Evolutionary conservation across 2,113 vertebrate species (phyloP), one percentile per base, ranked within the genome.

Genomic region (Vicugna pacos): DNA sequence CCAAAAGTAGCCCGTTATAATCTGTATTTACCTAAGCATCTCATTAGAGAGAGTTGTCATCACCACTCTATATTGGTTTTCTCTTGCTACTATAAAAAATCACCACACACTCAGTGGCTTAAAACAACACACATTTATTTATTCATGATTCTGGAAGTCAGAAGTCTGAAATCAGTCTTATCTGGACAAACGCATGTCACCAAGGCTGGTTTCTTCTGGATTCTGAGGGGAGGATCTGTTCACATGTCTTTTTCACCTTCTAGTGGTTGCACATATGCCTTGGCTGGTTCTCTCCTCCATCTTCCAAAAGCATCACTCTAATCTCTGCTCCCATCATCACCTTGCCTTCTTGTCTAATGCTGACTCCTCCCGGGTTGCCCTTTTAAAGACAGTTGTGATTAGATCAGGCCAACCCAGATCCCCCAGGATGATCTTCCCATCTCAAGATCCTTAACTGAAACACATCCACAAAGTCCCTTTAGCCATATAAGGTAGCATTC

Each of bases 191-290:
- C 24, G 4, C 2, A 73, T 38, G 11, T 50, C 0, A 10, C 2
- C 20, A 6, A 8, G 15, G 11, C 38, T 54, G 4, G 8, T 32
- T 69, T 16, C 70, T 89, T 69, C 30, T 42, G 9, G 38, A 7
- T 5, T 50, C 58, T 13, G 8, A 70, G 3, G 15, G 35, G 13
- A 65, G 14, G 6, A 9, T 60, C 38, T 30, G 6, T 28, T 73
- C 67, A 5, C 50, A 73, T 70, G 22, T 1, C 20, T 4, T 32
- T 62, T 52, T 17, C 22, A 73, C 4, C 16, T 38, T 15, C 24
- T 54, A 16, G 28, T 15, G 19, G 10, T 2, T 16, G 1, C n/a
- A 19, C 30, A 1, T 4, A 5, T 42, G 9, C 26, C 13, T 3
- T n/a, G 20, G 6, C 9, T 38, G 32, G 2, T 0, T 5, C 1